A percentile compares a stretch with the other conserved stretches of the same genome.
Evolutionary conservation across 2,113 vertebrate species (phyloP).

Genomic region (Bubo scandiacus): DNA sequence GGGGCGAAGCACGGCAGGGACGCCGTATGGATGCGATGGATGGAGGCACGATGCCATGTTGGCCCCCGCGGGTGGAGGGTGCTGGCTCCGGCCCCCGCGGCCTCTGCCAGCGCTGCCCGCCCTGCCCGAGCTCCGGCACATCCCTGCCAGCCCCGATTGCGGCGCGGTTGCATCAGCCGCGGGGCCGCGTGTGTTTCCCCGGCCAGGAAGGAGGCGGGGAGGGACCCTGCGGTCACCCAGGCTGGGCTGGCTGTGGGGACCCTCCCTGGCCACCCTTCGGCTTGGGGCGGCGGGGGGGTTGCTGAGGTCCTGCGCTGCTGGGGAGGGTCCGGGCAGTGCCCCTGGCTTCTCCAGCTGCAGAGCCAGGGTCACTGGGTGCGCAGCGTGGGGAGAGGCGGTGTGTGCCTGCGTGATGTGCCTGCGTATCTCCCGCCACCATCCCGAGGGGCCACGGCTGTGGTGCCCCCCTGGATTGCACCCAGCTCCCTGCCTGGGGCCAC

Average conservation of each 20-base stretch:
- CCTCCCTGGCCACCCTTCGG: neutral
- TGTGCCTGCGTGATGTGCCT: neutral
- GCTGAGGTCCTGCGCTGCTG: neutral
- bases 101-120: neutral
- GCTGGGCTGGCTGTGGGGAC: neutral
- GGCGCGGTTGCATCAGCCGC: neutral
- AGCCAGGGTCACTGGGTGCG: neutral
- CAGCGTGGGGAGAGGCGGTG: neutral
- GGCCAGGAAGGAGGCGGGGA: slow-evolving; percentile 13
- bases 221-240: neutral
- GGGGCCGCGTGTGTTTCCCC: neutral
- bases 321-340: neutral
- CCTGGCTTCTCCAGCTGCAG: neutral
- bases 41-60: rapidly evolving
- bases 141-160: neutral
- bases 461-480: neutral
- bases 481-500: neutral
- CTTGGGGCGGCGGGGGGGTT: neutral
- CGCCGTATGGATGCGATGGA: neutral
- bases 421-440: neutral
- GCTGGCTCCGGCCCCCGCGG: rapidly evolving
- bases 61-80: neutral
- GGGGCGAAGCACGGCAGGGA: neutral
- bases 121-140: neutral
- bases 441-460: neutral